phyloP scores from a whole-genome alignment of 2,888 invertebrate genomes.

The Eilema griseolum region DNA sequence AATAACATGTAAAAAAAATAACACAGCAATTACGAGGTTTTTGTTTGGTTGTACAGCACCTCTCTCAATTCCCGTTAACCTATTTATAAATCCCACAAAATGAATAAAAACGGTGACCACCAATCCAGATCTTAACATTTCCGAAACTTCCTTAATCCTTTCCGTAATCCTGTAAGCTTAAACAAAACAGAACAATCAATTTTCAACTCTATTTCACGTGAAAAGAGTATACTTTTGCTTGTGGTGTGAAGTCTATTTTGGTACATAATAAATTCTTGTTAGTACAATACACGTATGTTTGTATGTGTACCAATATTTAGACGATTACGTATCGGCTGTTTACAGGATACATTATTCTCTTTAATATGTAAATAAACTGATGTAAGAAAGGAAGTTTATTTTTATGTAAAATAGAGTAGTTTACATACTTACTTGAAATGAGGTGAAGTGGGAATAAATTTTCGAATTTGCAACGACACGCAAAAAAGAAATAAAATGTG shows the following conservation, averaged over 20 bases:
- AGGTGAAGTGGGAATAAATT: too few species aligned
- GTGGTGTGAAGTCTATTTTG: slow-evolving; percentile 17
- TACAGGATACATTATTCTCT: slow-evolving; percentile 7
- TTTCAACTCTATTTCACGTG: neutral
- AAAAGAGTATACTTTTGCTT: neutral
- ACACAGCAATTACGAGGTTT: too few species aligned
- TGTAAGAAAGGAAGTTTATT: neutral
- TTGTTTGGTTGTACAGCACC: neutral
- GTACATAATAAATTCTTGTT: slow-evolving; percentile 15
- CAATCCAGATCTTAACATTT: slow-evolving; percentile 30
- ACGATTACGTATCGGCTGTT: slow-evolving; percentile 1
- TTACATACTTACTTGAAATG: too few species aligned
- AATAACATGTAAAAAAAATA: too few species aligned
- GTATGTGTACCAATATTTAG: slow-evolving; percentile 17
- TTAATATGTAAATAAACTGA: slow-evolving; percentile 14
- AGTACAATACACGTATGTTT: slow-evolving; percentile 15
- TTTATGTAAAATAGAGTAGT: neutral
- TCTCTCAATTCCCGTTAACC: neutral
- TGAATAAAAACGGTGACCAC: slow-evolving; percentile 34
- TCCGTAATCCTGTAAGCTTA: slow-evolving; percentile 24
- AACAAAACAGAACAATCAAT: slow-evolving; percentile 17
- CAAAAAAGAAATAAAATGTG: too few species aligned
- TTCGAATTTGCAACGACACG: too few species aligned
- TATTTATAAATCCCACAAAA: slow-evolving; percentile 33
- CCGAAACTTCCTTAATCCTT: slow-evolving; percentile 31